These are phyloP conservation scores for Pseudorhombus dupliciocellatus DNA, from an alignment of 2,113 vertebrate species.

Conservation along the genomic window DNA sequence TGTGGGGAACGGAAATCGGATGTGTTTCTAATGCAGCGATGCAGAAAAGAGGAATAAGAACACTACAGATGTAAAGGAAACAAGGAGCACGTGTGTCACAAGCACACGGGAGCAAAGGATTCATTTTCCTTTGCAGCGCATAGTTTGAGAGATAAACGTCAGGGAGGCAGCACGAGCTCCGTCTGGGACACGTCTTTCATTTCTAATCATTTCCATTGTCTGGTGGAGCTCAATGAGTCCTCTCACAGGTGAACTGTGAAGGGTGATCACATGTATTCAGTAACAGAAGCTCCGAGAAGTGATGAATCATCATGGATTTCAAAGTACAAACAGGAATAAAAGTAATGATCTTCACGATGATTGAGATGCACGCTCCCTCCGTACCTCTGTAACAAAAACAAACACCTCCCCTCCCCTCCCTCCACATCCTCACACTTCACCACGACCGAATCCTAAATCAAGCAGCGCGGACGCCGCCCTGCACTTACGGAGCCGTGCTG, in stretches of 20 bases:
- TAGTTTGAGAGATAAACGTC: too few species aligned
- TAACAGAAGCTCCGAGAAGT: too few species aligned
- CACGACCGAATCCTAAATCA: background rate
- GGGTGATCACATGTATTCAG: too few species aligned
- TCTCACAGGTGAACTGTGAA: too few species aligned
- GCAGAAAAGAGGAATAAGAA: background rate
- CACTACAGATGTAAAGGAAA: background rate
- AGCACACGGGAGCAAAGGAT: background rate
- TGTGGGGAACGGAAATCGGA: background rate
- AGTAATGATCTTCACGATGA: too few species aligned
- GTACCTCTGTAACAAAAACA: too few species aligned
- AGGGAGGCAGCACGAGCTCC: background rate
- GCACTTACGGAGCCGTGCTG: slow-evolving; percentile 58
- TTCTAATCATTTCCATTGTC: background rate
- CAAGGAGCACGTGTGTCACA: background rate
- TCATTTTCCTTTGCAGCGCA: background rate
- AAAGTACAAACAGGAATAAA: too few species aligned
- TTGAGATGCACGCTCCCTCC: too few species aligned
- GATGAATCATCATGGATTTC: too few species aligned
- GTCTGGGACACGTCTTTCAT: background rate
- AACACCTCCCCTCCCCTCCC: too few species aligned
- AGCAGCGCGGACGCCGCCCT: background rate
- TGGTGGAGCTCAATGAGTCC: too few species aligned
- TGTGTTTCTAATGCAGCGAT: background rate
- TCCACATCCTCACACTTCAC: background rate